Evolutionary conservation across 2,888 invertebrate genomes (phyloP).

Genomic region (Sialis lutaria): DNA sequence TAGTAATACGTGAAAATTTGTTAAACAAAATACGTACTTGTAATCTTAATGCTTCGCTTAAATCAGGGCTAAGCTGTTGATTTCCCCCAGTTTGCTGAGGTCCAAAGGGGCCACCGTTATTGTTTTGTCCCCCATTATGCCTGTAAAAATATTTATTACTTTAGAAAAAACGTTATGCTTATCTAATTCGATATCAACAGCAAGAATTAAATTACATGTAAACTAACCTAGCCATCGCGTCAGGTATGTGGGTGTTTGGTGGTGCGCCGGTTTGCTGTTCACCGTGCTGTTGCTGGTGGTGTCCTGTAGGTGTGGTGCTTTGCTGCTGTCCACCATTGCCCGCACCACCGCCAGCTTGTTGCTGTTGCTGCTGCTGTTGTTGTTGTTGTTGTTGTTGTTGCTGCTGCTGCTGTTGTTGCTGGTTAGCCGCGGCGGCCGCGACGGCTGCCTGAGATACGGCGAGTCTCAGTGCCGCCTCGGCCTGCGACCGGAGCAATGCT

Average conservation of each 20-base stretch:
- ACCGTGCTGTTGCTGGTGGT: too few species aligned
- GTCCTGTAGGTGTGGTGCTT: too few species aligned
- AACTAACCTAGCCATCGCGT: too few species aligned
- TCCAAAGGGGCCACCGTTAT: constrained; percentile 4
- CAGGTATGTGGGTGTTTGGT: not conserved
- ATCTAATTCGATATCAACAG: constrained; percentile 18
- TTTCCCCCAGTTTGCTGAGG: constrained; percentile 1
- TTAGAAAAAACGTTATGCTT: constrained; percentile 14
- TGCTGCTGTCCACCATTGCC: too few species aligned
- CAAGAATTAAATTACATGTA: not conserved
- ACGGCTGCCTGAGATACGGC: constrained; percentile 59
- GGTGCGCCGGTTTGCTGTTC: constrained; percentile 20
- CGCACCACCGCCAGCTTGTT: too few species aligned
- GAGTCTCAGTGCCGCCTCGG: constrained; percentile 65
- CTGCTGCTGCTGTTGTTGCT: constrained; percentile 6
- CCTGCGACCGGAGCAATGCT: constrained; percentile 65
- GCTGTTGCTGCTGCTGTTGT: constrained; percentile 11
- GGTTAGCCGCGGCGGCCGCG: constrained; percentile 24
- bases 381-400: constrained; percentile 21
- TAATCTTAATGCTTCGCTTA: constrained; percentile 51
- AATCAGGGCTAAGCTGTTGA: constrained; percentile 45
- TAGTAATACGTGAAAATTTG: not conserved
- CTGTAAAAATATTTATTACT: constrained; percentile 3
- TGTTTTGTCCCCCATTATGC: constrained; percentile 9
- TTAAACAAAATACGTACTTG: constrained; percentile 13